Conservation (phyloP, 2,888 invertebrate genomes). For the Scaptodrosophila latifasciaeformis region DNA sequence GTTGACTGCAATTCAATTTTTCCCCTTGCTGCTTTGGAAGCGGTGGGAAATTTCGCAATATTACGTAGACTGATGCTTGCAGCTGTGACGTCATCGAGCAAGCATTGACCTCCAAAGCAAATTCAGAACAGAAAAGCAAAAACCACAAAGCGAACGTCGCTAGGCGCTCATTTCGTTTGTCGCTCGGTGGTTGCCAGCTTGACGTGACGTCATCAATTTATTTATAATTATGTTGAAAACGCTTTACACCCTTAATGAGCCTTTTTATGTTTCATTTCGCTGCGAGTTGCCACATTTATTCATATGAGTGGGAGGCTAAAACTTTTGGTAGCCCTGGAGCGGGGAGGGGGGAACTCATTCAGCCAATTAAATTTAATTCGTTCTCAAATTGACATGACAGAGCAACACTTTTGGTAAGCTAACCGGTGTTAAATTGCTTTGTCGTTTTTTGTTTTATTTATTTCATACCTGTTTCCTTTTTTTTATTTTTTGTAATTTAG, state of each 20-base stretch:
- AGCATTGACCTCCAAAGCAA: conserved; percentile 34
- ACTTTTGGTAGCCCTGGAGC: background rate
- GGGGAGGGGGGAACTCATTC: conserved; percentile 26
- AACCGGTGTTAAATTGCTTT: conserved; percentile 45
- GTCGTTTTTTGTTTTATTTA: conserved; percentile 2
- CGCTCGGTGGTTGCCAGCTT: background rate
- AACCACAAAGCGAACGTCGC: background rate
- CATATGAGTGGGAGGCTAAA: too few relatives aligned
- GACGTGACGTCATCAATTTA: conserved; percentile 53
- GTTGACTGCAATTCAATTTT: background rate
- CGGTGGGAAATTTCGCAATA: background rate
- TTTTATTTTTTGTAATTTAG: conserved; percentile 11
- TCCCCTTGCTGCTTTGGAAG: background rate
- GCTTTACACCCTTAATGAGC: too few relatives aligned
- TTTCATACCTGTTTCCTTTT: conserved; percentile 3
- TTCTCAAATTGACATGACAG: conserved; percentile 24
- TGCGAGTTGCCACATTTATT: too few relatives aligned
- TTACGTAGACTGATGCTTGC: conserved; percentile 3
- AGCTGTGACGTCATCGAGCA: conserved; percentile 43
- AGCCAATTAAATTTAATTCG: conserved; percentile 56
- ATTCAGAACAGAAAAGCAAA: too few relatives aligned
- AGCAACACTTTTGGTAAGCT: conserved; percentile 24
- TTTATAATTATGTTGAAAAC: conserved; percentile 47
- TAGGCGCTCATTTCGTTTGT: too few relatives aligned
- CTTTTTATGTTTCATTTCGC: too few relatives aligned